phyloP scores from a whole-genome alignment of 1,140 invertebrate genomes.

The Hylyphantes graminicola region DNA sequence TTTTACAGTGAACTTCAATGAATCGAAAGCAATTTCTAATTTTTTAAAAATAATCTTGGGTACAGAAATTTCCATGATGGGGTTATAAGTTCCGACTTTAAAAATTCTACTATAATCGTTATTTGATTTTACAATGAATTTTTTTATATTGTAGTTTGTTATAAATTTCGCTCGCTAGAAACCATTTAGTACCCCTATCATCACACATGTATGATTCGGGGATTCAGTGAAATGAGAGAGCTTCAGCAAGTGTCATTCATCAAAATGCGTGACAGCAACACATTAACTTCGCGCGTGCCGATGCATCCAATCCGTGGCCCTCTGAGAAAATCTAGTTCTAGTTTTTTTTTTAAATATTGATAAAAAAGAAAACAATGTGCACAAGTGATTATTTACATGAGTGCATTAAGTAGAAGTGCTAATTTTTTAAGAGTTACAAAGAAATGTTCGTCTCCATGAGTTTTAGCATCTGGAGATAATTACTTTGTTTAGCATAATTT shows the following conservation, averaged over 20 bases:
- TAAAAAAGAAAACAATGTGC: not conserved
- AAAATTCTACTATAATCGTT: too few species aligned
- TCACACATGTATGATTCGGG: not conserved
- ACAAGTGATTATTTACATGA: not conserved
- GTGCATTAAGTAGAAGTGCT: not conserved
- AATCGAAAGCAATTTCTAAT: too few species aligned
- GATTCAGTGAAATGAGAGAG: constrained; percentile 5
- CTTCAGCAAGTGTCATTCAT: constrained; percentile 3
- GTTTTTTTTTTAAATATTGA: not conserved
- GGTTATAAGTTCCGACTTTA: too few species aligned
- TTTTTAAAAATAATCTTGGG: too few species aligned
- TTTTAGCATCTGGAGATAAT: too few species aligned
- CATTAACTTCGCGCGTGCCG: constrained; percentile 1
- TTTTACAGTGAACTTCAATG: too few species aligned
- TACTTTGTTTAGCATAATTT: too few species aligned
- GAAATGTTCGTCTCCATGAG: not conserved
- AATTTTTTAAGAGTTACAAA: not conserved
- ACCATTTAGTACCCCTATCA: not conserved
- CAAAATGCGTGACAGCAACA: constrained; percentile 7
- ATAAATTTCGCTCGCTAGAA: too few species aligned
- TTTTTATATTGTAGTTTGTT: too few species aligned
- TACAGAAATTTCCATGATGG: too few species aligned
- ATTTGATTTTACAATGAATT: too few species aligned
- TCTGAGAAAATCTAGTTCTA: not conserved
- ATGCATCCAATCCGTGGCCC: not conserved